phyloP scores from a whole-genome alignment of 1,140 invertebrate species.

The Zeugodacus cucurbitae region DNA sequence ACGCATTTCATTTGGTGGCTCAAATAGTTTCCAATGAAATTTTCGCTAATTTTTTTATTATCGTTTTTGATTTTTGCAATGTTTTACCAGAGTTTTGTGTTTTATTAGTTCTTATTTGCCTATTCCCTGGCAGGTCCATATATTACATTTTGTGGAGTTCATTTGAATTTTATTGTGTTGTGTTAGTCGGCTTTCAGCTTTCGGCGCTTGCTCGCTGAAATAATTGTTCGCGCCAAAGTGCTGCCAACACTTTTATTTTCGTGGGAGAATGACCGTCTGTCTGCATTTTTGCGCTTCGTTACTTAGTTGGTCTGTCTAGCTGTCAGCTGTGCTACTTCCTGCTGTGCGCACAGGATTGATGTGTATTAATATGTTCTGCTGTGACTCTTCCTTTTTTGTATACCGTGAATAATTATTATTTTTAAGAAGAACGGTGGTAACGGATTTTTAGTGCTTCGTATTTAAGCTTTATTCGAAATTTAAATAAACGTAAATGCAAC shows the following conservation, averaged over 20 bases:
- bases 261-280: conserved; percentile 10
- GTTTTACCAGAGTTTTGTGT: neutral
- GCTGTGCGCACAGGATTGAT: conserved; percentile 22
- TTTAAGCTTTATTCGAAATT: too few relatives aligned
- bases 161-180: conserved; percentile 29
- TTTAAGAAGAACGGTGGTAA: neutral
- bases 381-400: neutral
- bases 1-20: conserved; percentile 21
- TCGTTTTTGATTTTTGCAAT: conserved; percentile 32
- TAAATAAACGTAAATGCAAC: too few relatives aligned
- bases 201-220: conserved; percentile 23
- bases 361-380: neutral
- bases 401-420: neutral
- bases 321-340: conserved; percentile 28
- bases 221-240: conserved; percentile 29
- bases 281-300: neutral
- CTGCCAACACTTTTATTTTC: conserved; percentile 38
- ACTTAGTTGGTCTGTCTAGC: conserved; percentile 1
- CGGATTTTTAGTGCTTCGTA: neutral
- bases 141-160: conserved; percentile 9
- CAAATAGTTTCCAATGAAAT: conserved; percentile 65
- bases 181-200: neutral
- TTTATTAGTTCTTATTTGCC: neutral
- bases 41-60: conserved; percentile 45
- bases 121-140: neutral